A percentile compares a stretch with the other conserved stretches of the same genome.
phyloP scores from a whole-genome alignment of 2,113 vertebrate genomes.

The Leiothrix lutea region DNA sequence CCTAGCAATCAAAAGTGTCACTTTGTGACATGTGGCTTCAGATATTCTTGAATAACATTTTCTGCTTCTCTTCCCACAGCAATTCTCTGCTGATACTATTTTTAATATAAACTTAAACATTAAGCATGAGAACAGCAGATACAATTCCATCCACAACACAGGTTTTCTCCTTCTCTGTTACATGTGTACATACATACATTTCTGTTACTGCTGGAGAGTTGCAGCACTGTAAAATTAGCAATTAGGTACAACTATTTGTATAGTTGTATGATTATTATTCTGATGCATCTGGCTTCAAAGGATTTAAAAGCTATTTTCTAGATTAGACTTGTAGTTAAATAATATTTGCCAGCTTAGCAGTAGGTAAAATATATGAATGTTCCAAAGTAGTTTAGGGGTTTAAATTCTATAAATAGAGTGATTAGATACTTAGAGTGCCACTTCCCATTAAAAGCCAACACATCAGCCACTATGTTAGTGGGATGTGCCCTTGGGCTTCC shows the following conservation, averaged over 20 bases:
- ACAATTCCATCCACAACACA: background rate
- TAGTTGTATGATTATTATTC: constrained; percentile 2
- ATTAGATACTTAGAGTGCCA: background rate
- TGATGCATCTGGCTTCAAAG: background rate
- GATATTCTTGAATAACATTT: background rate
- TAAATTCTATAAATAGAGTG: background rate
- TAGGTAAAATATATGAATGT: constrained; percentile 20
- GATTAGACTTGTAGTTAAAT: background rate
- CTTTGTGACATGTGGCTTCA: background rate
- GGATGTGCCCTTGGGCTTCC: background rate
- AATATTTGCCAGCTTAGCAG: background rate
- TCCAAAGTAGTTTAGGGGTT: constrained; percentile 37
- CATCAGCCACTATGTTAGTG: background rate
- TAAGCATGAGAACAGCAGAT: background rate
- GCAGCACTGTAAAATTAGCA: background rate
- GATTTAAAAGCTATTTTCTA: background rate
- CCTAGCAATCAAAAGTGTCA: background rate
- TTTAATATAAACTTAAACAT: background rate
- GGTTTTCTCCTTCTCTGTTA: background rate
- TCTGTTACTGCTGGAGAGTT: background rate
- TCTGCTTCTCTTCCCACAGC: background rate
- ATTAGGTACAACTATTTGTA: background rate
- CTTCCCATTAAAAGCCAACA: background rate
- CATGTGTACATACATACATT: background rate
- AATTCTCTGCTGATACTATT: background rate